These are phyloP conservation scores for Ursus arctos DNA, from an alignment of 2,113 vertebrate genomes.

Conservation along the genomic window DNA sequence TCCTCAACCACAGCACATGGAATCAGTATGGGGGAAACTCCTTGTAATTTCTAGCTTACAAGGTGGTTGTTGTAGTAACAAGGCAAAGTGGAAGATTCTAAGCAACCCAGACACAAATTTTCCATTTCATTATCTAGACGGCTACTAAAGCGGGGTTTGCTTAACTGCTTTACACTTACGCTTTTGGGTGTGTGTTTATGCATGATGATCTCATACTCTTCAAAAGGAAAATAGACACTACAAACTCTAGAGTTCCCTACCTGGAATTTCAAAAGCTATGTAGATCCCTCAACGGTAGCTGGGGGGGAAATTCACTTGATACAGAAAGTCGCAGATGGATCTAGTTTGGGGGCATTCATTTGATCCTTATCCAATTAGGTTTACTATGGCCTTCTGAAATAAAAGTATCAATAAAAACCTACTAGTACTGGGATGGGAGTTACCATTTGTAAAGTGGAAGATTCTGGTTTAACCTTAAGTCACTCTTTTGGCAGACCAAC, in stretches of 20 bases:
- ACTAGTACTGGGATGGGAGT: background rate
- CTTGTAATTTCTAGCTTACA: background rate
- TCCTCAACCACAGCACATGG: background rate
- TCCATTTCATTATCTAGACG: constrained; percentile 27
- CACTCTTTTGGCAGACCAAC: constrained; percentile 50
- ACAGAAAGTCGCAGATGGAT: constrained; percentile 60
- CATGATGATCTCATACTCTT: background rate
- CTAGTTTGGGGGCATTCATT: constrained; percentile 55
- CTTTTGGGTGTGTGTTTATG: background rate
- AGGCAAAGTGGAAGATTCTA: constrained; percentile 12
- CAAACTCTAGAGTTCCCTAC: constrained; percentile 48
- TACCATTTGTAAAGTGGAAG: constrained; percentile 55
- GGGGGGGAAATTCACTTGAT: background rate
- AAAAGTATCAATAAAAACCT: constrained; percentile 60
- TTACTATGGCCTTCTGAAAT: constrained; percentile 71
- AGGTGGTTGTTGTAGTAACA: background rate
- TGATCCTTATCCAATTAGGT: constrained; percentile 41
- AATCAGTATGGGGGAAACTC: background rate
- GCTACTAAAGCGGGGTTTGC: background rate
- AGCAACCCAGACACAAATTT: background rate
- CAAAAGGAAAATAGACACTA: background rate
- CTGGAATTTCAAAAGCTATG: constrained; percentile 78
- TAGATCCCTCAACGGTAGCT: constrained; percentile 35
- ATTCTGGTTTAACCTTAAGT: constrained; percentile 62
- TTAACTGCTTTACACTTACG: background rate